phyloP scores from a whole-genome alignment of 1,140 invertebrate species.

The Magallana angulata region DNA sequence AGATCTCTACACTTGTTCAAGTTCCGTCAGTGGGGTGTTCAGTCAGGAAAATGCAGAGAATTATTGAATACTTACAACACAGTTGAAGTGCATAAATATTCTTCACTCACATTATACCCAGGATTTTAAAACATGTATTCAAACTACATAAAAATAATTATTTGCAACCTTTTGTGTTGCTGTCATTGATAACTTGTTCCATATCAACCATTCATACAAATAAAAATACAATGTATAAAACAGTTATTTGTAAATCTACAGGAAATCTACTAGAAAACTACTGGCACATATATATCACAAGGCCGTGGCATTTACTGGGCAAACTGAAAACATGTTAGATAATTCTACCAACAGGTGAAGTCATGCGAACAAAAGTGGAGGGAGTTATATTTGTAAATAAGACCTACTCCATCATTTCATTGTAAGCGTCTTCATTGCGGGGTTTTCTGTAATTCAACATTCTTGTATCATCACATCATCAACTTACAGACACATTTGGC shows the following conservation, averaged over 20 bases:
- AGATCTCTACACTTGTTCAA: no score
- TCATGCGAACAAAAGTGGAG: slow-evolving; percentile 3
- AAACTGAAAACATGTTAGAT: slow-evolving; percentile 30
- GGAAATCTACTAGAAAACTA: not conserved
- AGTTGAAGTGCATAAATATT: no score
- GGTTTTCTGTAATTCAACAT: slow-evolving; percentile 47
- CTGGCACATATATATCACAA: not conserved
- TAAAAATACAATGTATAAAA: not conserved
- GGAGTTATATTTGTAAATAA: slow-evolving; percentile 11
- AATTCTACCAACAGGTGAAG: not conserved
- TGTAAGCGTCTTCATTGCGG: slow-evolving; percentile 41
- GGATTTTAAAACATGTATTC: no score
- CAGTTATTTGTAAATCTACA: not conserved
- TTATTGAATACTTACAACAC: no score
- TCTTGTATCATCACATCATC: not conserved
- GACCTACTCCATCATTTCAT: slow-evolving; percentile 48
- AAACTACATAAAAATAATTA: no score
- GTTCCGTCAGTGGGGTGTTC: no score
- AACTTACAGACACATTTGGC: no score
- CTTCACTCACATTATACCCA: no score
- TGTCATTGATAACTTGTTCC: not conserved
- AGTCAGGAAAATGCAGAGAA: no score
- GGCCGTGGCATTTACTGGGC: not conserved
- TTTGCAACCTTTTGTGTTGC: not conserved
- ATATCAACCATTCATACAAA: slow-evolving; percentile 3